A percentile compares a stretch with the other conserved stretches of the same genome.
These are phyloP conservation scores for Branchinecta lynchi DNA, from an alignment of 1,140 invertebrate species.

Conservation along the genomic window DNA sequence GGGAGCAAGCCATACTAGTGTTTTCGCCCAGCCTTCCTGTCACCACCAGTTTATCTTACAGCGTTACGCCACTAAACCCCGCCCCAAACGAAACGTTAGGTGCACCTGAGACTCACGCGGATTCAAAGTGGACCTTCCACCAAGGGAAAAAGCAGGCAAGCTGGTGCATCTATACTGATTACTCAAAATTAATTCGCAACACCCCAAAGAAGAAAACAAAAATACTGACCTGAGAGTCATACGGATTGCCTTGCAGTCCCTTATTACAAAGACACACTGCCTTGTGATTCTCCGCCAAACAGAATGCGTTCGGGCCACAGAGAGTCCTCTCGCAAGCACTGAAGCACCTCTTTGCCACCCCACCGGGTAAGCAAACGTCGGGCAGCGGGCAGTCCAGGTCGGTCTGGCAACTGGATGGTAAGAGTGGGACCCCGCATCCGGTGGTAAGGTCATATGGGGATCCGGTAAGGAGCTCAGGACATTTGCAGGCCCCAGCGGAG, in stretches of 20 bases:
- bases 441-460: slow-evolving; percentile 40
- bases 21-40: too few relatives aligned
- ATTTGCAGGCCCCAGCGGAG: slow-evolving; percentile 50
- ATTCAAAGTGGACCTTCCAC: too few relatives aligned
- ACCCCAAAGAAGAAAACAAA: not conserved
- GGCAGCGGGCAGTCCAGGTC: slow-evolving; percentile 60
- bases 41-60: too few relatives aligned
- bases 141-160: too few relatives aligned
- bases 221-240: slow-evolving; percentile 47
- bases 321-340: slow-evolving; percentile 51
- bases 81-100: too few relatives aligned
- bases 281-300: slow-evolving; percentile 59
- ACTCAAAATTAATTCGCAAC: too few relatives aligned
- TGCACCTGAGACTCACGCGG: too few relatives aligned
- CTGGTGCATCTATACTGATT: too few relatives aligned
- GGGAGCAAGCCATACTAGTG: too few relatives aligned
- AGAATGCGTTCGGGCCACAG: slow-evolving; percentile 65
- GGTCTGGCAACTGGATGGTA: slow-evolving; percentile 30
- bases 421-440: slow-evolving; percentile 46
- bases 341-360: slow-evolving; percentile 36
- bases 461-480: slow-evolving; percentile 51
- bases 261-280: slow-evolving; percentile 68
- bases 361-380: slow-evolving; percentile 60
- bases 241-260: slow-evolving; percentile 57
- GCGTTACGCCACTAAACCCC: too few relatives aligned